Conservation (phyloP, 1,140 invertebrate genomes). For the Marisa cornuarietis region DNA sequence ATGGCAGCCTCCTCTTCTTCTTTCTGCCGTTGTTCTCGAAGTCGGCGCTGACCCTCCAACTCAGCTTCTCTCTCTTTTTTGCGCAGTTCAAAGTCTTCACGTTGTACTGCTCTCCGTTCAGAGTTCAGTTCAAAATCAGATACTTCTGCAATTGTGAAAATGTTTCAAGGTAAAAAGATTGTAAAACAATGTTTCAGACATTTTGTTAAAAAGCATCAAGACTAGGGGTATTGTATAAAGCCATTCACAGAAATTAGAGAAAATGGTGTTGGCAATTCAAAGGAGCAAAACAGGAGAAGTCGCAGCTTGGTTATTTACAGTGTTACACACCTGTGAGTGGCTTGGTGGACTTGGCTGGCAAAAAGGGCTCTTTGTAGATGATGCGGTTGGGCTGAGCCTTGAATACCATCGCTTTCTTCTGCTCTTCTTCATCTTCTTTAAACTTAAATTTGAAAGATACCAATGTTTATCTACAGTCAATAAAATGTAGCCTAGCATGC, state of each 20-base stretch:
- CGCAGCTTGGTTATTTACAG: not conserved
- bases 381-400: constrained; percentile 67
- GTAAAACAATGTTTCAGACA: constrained; percentile 1
- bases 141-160: constrained; percentile 50
- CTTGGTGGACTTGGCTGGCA: constrained; percentile 63
- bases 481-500: too few relatives aligned
- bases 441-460: constrained; percentile 30
- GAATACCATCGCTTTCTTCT: constrained; percentile 60
- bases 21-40: constrained; percentile 43
- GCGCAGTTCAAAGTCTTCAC: constrained; percentile 66
- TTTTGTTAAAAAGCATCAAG: not conserved
- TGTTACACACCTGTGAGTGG: constrained; percentile 56
- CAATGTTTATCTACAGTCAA: too few relatives aligned
- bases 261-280: constrained; percentile 15
- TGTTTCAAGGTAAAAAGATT: not conserved
- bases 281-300: constrained; percentile 5
- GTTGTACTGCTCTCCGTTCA: constrained; percentile 64
- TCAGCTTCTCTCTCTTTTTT: constrained; percentile 66
- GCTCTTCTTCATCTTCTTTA: constrained; percentile 58
- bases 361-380: constrained; percentile 69
- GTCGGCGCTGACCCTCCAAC: constrained; percentile 46
- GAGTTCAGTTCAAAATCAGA: constrained; percentile 67
- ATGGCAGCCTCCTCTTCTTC: constrained; percentile 64
- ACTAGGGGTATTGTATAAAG: too few relatives aligned
- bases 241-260: not conserved